These are phyloP conservation scores for Ricordea florida DNA, from an alignment of 92 coral and sea anemone genomes.

Conservation along the genomic window DNA sequence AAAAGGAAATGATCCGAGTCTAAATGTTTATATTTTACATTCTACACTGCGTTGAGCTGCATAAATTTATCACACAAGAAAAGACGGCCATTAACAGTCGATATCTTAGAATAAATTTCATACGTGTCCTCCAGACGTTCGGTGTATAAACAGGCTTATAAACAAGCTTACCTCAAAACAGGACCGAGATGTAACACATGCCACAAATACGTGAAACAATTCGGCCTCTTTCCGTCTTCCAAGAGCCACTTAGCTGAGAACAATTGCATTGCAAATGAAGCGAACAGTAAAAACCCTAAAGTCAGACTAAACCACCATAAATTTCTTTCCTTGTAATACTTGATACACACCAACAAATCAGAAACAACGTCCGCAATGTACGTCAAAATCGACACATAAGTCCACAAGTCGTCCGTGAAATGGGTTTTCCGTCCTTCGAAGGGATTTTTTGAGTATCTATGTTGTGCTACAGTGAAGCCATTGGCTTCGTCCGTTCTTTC, in stretches of 20 bases:
- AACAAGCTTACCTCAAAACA: conserved; percentile 61
- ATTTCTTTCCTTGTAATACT: conserved; percentile 49
- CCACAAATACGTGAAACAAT: conserved; percentile 28
- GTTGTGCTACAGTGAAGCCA: background rate
- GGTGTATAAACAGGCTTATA: background rate
- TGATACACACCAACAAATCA: conserved; percentile 63
- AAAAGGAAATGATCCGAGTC: background rate
- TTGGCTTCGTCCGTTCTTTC: background rate
- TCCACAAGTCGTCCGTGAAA: conserved; percentile 59
- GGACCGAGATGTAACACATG: conserved; percentile 83
- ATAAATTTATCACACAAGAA: no score
- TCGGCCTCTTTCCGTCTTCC: conserved; percentile 63
- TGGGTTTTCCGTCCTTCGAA: conserved; percentile 29
- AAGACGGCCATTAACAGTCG: no score
- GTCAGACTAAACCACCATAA: conserved; percentile 77
- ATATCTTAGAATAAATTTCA: no score
- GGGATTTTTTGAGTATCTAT: background rate
- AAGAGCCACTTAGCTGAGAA: conserved; percentile 81
- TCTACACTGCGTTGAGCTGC: no score
- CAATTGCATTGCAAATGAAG: conserved; percentile 75
- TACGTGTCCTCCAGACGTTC: background rate
- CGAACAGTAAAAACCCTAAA: conserved; percentile 48
- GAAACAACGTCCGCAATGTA: conserved; percentile 71
- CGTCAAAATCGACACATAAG: conserved; percentile 45
- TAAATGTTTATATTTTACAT: no score